A percentile compares a stretch with the other conserved stretches of the same genome.
These are phyloP conservation scores for Cataglyphis altisquamis DNA, from an alignment of 2,888 invertebrate genomes.

Conservation along the genomic window DNA sequence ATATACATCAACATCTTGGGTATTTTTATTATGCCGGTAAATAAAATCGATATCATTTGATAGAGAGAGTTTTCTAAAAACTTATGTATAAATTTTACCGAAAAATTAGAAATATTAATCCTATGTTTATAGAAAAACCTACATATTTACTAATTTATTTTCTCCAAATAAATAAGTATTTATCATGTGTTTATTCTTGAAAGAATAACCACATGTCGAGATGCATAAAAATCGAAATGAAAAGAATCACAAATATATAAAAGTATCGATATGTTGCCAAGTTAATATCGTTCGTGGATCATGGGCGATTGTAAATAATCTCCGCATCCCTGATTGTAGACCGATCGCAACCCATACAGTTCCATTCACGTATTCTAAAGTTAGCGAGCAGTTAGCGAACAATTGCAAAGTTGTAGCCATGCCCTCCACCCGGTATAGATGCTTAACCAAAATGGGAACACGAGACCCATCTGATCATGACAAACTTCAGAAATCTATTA, in stretches of 20 bases:
- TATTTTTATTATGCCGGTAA: conserved; percentile 3
- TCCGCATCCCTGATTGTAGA: background rate
- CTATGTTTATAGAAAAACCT: background rate
- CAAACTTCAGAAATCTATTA: conserved; percentile 40
- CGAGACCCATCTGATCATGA: conserved; percentile 36
- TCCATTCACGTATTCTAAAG: conserved; percentile 17
- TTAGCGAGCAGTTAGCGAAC: conserved; percentile 27
- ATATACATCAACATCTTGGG: background rate
- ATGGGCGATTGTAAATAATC: background rate
- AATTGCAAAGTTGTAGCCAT: conserved; percentile 22
- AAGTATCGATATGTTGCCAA: background rate
- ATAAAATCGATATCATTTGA: background rate
- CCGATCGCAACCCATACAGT: no score
- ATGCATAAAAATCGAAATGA: background rate
- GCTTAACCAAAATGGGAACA: conserved; percentile 1
- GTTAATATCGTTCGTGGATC: background rate
- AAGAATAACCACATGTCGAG: background rate
- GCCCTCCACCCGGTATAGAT: conserved; percentile 2
- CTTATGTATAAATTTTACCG: background rate
- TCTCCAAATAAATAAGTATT: background rate
- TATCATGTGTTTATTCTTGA: background rate
- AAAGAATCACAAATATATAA: background rate
- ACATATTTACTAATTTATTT: background rate
- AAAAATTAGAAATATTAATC: background rate
- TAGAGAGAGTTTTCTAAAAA: background rate